Percentiles rank a stretch among this genome's conserved stretches.
These are phyloP conservation scores for Drosophila multiciliata DNA, from an alignment of 2,888 invertebrate species.

Conservation along the genomic window DNA sequence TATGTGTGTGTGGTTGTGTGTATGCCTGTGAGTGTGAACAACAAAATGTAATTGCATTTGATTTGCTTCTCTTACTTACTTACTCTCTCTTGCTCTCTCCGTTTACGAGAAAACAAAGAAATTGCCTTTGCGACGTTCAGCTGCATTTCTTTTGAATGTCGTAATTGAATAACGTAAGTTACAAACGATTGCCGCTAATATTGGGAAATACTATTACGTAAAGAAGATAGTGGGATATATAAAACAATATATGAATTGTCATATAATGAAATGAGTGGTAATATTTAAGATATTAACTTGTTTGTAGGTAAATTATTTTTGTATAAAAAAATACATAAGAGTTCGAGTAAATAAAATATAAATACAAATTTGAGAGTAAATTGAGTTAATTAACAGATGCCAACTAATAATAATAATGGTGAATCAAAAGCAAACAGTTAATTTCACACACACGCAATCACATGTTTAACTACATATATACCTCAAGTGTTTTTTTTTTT, in stretches of 20 bases:
- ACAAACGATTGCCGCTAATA: neutral
- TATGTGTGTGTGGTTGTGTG: conserved; percentile 1
- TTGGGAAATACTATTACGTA: neutral
- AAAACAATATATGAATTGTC: neutral
- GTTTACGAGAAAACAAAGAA: conserved; percentile 32
- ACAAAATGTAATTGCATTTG: conserved; percentile 56
- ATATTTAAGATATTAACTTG: neutral
- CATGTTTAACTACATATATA: neutral
- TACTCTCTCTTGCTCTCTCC: conserved; percentile 9
- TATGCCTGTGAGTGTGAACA: conserved; percentile 36
- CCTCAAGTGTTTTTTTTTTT: neutral
- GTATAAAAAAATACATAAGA: neutral
- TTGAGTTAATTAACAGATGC: neutral
- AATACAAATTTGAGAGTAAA: neutral
- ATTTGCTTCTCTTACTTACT: conserved; percentile 36
- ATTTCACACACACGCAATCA: neutral
- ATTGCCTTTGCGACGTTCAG: conserved; percentile 39
- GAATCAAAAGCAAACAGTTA: neutral
- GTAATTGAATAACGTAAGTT: conserved; percentile 35
- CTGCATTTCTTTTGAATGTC: conserved; percentile 31
- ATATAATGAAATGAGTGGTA: neutral
- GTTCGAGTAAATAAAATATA: no score
- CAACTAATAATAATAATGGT: neutral
- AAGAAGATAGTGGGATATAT: neutral
- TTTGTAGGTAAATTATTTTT: no score